A percentile compares a stretch with the other conserved stretches of the same genome.
These are phyloP conservation scores for Sciurus vulgaris DNA, from an alignment of 2,797 vertebrate species.

Conservation along the genomic window DNA sequence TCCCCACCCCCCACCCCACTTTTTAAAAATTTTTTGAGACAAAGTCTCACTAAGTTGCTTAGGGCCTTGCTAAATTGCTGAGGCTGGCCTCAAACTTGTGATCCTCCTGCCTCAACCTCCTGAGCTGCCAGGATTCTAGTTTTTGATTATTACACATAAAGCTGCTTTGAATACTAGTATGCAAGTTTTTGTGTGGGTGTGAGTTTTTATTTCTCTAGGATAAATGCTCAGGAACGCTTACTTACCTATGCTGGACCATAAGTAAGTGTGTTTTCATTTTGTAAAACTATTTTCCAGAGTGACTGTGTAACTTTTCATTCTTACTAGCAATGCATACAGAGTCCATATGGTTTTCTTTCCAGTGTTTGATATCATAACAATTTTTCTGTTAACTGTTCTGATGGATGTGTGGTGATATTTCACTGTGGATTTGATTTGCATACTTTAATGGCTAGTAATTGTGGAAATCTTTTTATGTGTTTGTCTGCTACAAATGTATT, in stretches of 20 bases:
- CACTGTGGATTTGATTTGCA: background rate
- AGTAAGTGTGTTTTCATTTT: background rate
- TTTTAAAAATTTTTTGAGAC: too few species aligned
- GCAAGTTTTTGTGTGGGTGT: background rate
- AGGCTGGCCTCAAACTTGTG: too few species aligned
- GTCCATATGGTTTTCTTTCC: background rate
- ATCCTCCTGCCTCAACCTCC: too few species aligned
- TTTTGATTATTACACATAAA: background rate
- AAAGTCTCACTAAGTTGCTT: too few species aligned
- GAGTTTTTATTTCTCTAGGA: background rate
- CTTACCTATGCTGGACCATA: background rate
- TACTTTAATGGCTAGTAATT: conserved; percentile 1
- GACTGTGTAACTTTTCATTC: background rate
- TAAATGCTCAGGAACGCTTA: background rate
- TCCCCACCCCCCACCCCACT: too few species aligned
- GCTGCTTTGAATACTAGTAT: background rate
- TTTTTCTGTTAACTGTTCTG: conserved; percentile 3
- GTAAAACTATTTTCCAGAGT: background rate
- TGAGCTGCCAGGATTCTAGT: too few species aligned
- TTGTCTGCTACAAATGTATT: background rate
- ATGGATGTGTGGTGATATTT: background rate
- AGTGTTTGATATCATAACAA: background rate
- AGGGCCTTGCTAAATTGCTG: too few species aligned
- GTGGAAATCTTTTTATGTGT: background rate
- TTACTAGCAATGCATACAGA: background rate